Evolutionary conservation across 2,113 vertebrate genomes (phyloP), one percentile per base, ranked within the genome.

Genomic region (Hydrochoerus hydrochaeris): DNA sequence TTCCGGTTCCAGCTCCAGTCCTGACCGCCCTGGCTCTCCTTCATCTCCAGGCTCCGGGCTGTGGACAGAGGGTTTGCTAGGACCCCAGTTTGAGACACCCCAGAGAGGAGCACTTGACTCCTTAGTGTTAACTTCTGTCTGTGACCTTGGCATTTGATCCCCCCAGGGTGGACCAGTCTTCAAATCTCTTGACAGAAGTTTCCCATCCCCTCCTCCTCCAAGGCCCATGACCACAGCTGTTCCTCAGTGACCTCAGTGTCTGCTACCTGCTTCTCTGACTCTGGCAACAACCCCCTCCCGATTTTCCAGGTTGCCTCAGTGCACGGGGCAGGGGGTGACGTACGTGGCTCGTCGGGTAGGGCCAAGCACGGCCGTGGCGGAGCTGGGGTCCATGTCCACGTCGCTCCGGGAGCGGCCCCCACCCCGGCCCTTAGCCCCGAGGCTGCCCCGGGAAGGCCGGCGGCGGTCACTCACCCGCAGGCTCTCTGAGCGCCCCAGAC

Each of bases 341-440:
- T 98, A 98, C 98, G 98, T 98, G 97, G 97, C 96, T 97, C 97
- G 96, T 97, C 95, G 96, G 97, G 96, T 57, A 84, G 97, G 95
- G 97, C 97, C 97, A 62, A 97, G 97, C 91, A 95, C 97, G 30
- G 98, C 98, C n/a, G 97, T 96, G 94, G 98, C 96, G 1, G 97
- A 98, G 96, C 97, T 95, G 92, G 99, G 98, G 98, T 99, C 99
- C 96, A 99, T 99, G 98, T 99, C 99, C 98, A 99, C 99, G 69
- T 99, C 99, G n/a, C 99, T 99, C 98, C 99, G 99, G 98, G 99
- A 99, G 90, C 99, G 98, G 99, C 98, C 99, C 97, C 98, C 98
- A 95, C 97, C 98, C 97, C 98, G 99, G 98, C 98, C 99, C 97
- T 99, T 99, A 97, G 99, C 98, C 98, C 98, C 98, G 94, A 98